Evolutionary conservation across 2,113 vertebrate genomes (phyloP).

Genomic region (Pantherophis guttatus): DNA sequence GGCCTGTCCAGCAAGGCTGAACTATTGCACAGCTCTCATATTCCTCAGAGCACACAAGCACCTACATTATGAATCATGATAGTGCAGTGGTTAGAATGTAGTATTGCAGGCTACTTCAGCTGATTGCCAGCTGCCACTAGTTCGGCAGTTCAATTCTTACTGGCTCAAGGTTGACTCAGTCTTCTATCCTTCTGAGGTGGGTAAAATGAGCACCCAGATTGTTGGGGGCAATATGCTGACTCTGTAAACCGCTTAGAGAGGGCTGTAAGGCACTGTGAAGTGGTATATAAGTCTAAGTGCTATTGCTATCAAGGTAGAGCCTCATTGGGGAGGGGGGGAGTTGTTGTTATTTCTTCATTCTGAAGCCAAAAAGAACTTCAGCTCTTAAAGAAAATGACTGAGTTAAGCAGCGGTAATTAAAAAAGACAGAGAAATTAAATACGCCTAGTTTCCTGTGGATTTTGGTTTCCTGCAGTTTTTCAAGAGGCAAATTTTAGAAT

Average conservation of each 20-base stretch:
- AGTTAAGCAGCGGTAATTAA: background rate
- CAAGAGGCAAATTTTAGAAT: conserved; percentile 36
- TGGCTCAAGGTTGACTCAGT: too few species aligned
- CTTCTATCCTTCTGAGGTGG: too few species aligned
- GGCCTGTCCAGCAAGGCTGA: background rate
- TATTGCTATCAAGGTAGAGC: background rate
- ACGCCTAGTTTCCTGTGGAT: conserved; percentile 35
- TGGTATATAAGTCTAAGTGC: too few species aligned
- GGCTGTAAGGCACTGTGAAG: too few species aligned
- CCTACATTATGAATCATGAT: background rate
- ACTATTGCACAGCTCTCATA: background rate
- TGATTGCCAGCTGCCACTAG: too few species aligned
- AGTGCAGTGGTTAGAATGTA: too few species aligned
- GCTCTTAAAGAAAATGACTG: background rate
- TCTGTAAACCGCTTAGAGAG: too few species aligned
- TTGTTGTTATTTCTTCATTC: background rate
- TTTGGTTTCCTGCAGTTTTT: conserved; percentile 53
- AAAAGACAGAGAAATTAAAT: background rate
- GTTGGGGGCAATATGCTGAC: too few species aligned
- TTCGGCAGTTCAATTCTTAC: too few species aligned
- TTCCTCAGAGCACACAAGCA: background rate
- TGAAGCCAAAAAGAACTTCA: background rate
- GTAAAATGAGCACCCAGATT: too few species aligned
- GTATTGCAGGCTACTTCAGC: too few species aligned
- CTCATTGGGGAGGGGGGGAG: too few species aligned